These are phyloP conservation scores for Drosophila differens DNA, from an alignment of 2,888 invertebrate species.

Conservation along the genomic window DNA sequence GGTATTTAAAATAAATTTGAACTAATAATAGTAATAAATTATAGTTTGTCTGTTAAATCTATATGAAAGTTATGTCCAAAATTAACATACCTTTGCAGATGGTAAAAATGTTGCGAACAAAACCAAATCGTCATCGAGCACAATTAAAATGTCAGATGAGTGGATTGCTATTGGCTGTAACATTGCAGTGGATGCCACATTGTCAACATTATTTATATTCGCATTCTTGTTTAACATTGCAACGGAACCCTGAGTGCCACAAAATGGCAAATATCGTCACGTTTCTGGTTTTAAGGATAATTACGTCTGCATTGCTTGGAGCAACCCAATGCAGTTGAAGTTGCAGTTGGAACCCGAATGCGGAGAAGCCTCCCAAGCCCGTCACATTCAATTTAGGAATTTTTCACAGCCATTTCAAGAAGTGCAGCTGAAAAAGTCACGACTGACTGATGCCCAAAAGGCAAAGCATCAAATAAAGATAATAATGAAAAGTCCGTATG, in stretches of 20 bases:
- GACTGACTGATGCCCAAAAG: conserved; percentile 44
- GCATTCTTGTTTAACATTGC: conserved; percentile 52
- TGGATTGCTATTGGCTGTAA: neutral
- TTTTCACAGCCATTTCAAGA: conserved; percentile 55
- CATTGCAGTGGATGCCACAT: conserved; percentile 18
- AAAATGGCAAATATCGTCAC: conserved; percentile 72
- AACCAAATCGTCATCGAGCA: neutral
- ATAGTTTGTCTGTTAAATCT: neutral
- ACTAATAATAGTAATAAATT: neutral
- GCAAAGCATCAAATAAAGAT: conserved; percentile 5
- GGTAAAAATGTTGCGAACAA: neutral
- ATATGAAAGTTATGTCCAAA: neutral
- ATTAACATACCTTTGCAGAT: neutral
- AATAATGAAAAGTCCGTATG: conserved; percentile 3
- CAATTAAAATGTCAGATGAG: conserved; percentile 4
- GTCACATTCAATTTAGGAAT: conserved; percentile 44
- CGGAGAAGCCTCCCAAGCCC: conserved; percentile 19
- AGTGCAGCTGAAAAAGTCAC: conserved; percentile 39
- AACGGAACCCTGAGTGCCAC: conserved; percentile 58
- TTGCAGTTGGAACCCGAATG: conserved; percentile 18
- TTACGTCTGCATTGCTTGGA: conserved; percentile 57
- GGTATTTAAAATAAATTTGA: neutral
- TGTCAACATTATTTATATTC: conserved; percentile 64
- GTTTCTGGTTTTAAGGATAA: conserved; percentile 73
- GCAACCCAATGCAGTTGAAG: conserved; percentile 6